Conservation (phyloP, 2,888 invertebrate genomes). For the Bombylius major region DNA sequence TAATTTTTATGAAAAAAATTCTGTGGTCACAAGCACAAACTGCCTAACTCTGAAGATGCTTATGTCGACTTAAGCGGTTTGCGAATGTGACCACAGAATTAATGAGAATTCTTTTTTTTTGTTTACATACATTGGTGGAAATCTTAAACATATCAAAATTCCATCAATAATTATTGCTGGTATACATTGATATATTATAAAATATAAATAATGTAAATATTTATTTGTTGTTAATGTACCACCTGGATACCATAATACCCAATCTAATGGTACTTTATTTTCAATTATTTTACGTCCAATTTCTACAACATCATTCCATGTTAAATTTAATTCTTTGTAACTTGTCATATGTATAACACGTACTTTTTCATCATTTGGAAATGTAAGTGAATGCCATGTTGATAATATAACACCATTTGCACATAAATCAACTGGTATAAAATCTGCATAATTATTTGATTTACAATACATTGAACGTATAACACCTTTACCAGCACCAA, state of each 20-base stretch:
- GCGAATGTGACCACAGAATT: too few relatives aligned
- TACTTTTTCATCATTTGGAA: neutral
- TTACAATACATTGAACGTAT: conserved; percentile 81
- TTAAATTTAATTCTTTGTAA: conserved; percentile 64
- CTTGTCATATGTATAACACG: conserved; percentile 63
- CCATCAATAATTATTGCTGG: conserved; percentile 80
- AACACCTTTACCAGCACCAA: conserved; percentile 75
- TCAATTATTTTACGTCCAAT: conserved; percentile 64
- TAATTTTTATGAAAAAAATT: too few relatives aligned
- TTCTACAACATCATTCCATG: conserved; percentile 82
- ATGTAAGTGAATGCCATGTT: conserved; percentile 46
- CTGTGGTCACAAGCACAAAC: too few relatives aligned
- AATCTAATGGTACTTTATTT: conserved; percentile 71
- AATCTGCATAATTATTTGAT: conserved; percentile 63
- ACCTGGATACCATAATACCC: conserved; percentile 75
- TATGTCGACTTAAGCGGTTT: too few relatives aligned
- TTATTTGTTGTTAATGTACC: conserved; percentile 75
- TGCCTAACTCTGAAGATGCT: too few relatives aligned
- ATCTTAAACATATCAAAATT: conserved; percentile 63
- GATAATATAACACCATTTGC: conserved; percentile 60
- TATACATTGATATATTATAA: conserved; percentile 77
- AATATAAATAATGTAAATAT: conserved; percentile 65
- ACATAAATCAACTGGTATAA: conserved; percentile 68
- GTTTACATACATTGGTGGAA: conserved; percentile 70
- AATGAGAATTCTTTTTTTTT: too few relatives aligned